Conservation (phyloP, 2,888 invertebrate genomes). For the Lottia scabra region DNA sequence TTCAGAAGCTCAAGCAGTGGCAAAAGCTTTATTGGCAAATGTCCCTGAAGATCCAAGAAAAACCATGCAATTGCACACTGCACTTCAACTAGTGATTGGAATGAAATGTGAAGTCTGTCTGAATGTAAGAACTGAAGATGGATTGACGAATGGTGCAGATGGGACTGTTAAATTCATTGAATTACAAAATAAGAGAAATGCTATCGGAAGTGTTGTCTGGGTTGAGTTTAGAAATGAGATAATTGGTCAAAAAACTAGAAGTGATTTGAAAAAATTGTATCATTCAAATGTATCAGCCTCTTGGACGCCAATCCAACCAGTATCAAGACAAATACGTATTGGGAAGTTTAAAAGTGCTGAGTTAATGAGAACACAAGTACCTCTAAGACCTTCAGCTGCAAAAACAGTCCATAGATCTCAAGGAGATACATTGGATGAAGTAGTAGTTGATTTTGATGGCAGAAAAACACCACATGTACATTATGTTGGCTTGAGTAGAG, state of each 20-base stretch:
- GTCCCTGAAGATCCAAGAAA: slow-evolving; percentile 7
- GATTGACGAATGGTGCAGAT: slow-evolving; percentile 37
- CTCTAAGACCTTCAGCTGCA: slow-evolving; percentile 21
- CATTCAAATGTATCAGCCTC: neutral
- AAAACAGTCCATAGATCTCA: slow-evolving; percentile 28
- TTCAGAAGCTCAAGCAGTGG: slow-evolving; percentile 12
- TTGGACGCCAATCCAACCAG: slow-evolving; percentile 24
- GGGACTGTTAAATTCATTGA: slow-evolving; percentile 26
- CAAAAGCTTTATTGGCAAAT: slow-evolving; percentile 16
- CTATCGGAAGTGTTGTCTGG: slow-evolving; percentile 19
- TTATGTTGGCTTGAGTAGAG: slow-evolving; percentile 28
- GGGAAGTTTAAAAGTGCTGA: slow-evolving; percentile 9
- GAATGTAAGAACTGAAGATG: slow-evolving; percentile 35
- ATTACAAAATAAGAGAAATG: neutral
- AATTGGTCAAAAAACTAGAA: slow-evolving; percentile 18
- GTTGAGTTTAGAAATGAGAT: slow-evolving; percentile 16
- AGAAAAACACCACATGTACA: slow-evolving; percentile 13
- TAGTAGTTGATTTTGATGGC: slow-evolving; percentile 20
- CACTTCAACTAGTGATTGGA: slow-evolving; percentile 19
- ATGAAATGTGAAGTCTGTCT: slow-evolving; percentile 28
- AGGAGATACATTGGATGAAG: slow-evolving; percentile 21
- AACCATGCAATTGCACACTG: slow-evolving; percentile 23
- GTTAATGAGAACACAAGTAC: slow-evolving; percentile 26
- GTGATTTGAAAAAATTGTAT: slow-evolving; percentile 14
- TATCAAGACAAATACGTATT: slow-evolving; percentile 14